These are phyloP conservation scores for Sprattus sprattus DNA, from an alignment of 2,113 vertebrate species.

Conservation along the genomic window DNA sequence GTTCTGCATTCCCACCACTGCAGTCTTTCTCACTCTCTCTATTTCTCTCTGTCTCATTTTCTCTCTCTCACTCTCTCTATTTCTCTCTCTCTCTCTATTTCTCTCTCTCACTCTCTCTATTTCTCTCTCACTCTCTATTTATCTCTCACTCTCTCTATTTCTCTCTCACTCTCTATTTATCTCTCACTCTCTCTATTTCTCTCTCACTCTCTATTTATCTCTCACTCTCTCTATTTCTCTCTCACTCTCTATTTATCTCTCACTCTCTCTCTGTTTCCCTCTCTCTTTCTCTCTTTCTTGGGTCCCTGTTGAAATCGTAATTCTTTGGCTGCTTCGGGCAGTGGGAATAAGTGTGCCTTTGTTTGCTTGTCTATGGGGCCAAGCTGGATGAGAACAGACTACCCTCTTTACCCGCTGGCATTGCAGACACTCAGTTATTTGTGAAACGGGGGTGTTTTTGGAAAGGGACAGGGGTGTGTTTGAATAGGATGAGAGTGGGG, in stretches of 20 bases:
- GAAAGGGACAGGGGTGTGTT: background rate
- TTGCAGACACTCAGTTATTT: conserved; percentile 19
- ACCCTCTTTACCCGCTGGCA: conserved; percentile 20
- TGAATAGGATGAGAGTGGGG: conserved; percentile 19
- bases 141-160: background rate
- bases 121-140: background rate
- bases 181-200: too few species aligned
- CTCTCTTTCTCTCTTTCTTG: background rate
- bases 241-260: too few species aligned
- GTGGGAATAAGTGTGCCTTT: conserved; percentile 41
- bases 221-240: too few species aligned
- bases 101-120: background rate
- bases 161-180: background rate
- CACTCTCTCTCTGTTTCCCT: background rate
- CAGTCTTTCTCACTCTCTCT: background rate
- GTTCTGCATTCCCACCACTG: background rate
- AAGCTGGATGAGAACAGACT: conserved; percentile 13
- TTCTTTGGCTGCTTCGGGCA: conserved; percentile 38
- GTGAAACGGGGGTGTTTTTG: background rate
- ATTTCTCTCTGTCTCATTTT: too few species aligned
- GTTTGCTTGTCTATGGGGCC: conserved; percentile 31
- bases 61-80: background rate
- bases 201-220: background rate
- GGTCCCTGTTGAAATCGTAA: conserved; percentile 29
- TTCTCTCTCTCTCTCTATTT: too few species aligned